Percentiles rank a stretch among this genome's conserved stretches.
Conservation (phyloP, 2,113 vertebrate species). For the Nestor notabilis region DNA sequence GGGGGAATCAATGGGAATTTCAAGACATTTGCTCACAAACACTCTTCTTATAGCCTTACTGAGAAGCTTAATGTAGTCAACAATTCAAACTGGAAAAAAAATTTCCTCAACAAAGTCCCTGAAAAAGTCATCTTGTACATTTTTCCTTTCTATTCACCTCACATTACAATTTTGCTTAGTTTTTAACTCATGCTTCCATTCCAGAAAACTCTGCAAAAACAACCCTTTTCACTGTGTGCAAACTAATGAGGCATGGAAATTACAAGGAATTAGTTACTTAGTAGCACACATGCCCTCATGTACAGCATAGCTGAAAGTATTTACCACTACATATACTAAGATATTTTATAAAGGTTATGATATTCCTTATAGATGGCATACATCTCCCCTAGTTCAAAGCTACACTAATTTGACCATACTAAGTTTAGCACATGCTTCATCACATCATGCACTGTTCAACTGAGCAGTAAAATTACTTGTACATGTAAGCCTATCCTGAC, state of each 20-base stretch:
- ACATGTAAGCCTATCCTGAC: rapidly evolving
- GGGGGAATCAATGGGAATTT: neutral
- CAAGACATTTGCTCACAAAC: neutral
- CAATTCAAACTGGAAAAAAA: neutral
- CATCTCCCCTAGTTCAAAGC: neutral
- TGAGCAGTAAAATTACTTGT: neutral
- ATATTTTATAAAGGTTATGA: neutral
- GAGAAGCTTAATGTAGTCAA: neutral
- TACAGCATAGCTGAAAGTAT: neutral
- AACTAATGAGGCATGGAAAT: neutral
- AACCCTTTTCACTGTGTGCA: neutral
- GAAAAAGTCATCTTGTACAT: neutral
- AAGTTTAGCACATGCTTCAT: rapidly evolving
- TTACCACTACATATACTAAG: rapidly evolving
- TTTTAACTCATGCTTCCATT: neutral
- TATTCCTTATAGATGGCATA: neutral
- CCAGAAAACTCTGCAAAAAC: neutral
- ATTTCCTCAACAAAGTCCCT: neutral
- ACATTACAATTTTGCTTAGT: neutral
- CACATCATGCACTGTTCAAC: rapidly evolving
- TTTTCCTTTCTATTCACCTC: neutral
- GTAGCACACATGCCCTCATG: neutral
- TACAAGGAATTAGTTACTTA: rapidly evolving
- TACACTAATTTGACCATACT: rapidly evolving
- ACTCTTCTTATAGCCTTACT: neutral